Conservation (phyloP, 64 coral and sea anemone species). For the Trachythela sp. region DNA sequence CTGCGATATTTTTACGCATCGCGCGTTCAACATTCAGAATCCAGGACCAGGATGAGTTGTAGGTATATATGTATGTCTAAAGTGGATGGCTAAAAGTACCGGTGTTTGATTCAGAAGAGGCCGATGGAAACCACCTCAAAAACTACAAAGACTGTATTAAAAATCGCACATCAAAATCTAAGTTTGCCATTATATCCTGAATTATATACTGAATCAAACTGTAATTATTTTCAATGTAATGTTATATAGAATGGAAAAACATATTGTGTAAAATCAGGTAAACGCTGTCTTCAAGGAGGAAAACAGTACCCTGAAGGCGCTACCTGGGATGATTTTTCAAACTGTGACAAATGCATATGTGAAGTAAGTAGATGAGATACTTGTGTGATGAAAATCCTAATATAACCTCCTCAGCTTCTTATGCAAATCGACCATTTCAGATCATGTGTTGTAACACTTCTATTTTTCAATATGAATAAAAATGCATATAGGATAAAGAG, state of each 20-base stretch:
- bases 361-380: background rate
- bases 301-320: background rate
- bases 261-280: background rate
- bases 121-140: no score
- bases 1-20: background rate
- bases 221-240: background rate
- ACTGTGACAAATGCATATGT: background rate
- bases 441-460: no score
- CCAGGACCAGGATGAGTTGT: background rate
- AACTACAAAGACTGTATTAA: no score
- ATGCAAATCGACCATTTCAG: no score
- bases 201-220: no score
- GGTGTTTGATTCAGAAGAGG: no score
- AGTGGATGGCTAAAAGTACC: no score
- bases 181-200: no score
- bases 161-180: no score
- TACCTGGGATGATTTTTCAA: background rate
- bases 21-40: background rate
- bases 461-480: no score
- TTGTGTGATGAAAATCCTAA: background rate
- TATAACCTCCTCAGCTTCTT: background rate
- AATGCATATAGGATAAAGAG: no score
- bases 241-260: background rate
- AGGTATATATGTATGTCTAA: background rate
- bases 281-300: background rate